Evolutionary conservation across 2,113 vertebrate species (phyloP).

Genomic region (Pleuronectes platessa): DNA sequence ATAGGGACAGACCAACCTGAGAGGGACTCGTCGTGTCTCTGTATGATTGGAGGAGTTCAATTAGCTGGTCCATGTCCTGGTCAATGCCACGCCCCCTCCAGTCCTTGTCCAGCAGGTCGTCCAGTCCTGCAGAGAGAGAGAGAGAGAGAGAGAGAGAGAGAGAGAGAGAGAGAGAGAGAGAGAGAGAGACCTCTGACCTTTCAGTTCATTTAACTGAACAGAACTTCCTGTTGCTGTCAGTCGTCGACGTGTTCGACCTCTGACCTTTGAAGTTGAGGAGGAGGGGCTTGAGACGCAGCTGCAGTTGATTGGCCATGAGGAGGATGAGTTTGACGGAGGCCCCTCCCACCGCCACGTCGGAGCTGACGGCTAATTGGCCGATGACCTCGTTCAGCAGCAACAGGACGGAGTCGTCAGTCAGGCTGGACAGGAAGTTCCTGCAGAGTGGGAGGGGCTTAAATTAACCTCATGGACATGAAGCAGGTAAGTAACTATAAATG

Average conservation of each 20-base stretch:
- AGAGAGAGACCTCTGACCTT: conserved; percentile 13
- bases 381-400: conserved; percentile 90
- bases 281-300: conserved; percentile 77
- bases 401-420: conserved; percentile 79
- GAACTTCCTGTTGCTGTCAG: not conserved
- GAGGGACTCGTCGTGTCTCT: conserved; percentile 55
- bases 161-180: not conserved
- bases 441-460: not conserved
- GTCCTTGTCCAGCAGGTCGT: conserved; percentile 86
- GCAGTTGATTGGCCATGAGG: conserved; percentile 80
- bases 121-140: conserved; percentile 81
- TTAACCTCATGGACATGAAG: too few species aligned
- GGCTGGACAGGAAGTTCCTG: conserved; percentile 83
- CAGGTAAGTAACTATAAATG: not conserved
- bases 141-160: too few species aligned
- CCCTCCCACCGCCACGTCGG: conserved; percentile 84
- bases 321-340: conserved; percentile 86
- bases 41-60: conserved; percentile 75
- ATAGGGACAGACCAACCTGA: conserved; percentile 73
- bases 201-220: not conserved
- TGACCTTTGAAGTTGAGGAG: conserved; percentile 89
- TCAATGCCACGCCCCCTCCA: conserved; percentile 91
- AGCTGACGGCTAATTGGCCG: conserved; percentile 88
- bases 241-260: conserved; percentile 19
- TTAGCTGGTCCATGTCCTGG: conserved; percentile 84